phyloP scores from a whole-genome alignment of 2,113 vertebrate genomes.

The Platichthys flesus region DNA sequence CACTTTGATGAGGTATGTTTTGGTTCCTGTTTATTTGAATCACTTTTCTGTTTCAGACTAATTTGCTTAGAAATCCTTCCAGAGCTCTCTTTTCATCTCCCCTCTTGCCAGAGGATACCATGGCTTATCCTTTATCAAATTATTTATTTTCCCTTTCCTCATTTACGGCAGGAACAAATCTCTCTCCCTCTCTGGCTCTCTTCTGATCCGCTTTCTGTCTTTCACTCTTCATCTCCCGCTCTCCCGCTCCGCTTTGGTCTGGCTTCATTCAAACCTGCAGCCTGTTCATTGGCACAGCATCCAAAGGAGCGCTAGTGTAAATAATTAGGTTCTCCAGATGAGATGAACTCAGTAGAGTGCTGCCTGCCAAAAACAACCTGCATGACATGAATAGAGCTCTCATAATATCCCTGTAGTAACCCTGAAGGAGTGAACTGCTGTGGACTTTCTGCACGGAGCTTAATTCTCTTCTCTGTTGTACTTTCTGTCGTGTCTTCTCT shows the following conservation, averaged over 20 bases:
- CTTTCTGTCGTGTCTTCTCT: conserved; percentile 41
- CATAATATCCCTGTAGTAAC: conserved; percentile 54
- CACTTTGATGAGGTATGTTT: conserved; percentile 96
- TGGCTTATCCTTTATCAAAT: conserved; percentile 81
- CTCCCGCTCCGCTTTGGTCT: conserved; percentile 61
- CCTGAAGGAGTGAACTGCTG: conserved; percentile 41
- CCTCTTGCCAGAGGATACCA: conserved; percentile 75
- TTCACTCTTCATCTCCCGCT: conserved; percentile 65
- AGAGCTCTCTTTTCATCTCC: conserved; percentile 76
- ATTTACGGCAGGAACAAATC: conserved; percentile 73
- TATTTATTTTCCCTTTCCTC: conserved; percentile 79
- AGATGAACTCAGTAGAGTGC: conserved; percentile 77
- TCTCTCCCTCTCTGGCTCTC: conserved; percentile 60
- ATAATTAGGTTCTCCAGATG: conserved; percentile 83
- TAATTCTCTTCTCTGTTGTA: conserved; percentile 48
- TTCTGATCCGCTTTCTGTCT: conserved; percentile 57
- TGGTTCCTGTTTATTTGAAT: conserved; percentile 82
- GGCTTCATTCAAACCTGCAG: conserved; percentile 76
- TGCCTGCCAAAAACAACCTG: conserved; percentile 79
- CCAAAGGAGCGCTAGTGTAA: conserved; percentile 79
- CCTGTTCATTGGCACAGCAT: conserved; percentile 75
- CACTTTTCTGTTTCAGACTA: conserved; percentile 72
- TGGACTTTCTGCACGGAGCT: conserved; percentile 21
- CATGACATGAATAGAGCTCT: conserved; percentile 67
- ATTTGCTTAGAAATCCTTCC: conserved; percentile 72